Base-by-base conservation (phyloP, 2,888 invertebrate genomes). In the Physocephala rufipes region DNA sequence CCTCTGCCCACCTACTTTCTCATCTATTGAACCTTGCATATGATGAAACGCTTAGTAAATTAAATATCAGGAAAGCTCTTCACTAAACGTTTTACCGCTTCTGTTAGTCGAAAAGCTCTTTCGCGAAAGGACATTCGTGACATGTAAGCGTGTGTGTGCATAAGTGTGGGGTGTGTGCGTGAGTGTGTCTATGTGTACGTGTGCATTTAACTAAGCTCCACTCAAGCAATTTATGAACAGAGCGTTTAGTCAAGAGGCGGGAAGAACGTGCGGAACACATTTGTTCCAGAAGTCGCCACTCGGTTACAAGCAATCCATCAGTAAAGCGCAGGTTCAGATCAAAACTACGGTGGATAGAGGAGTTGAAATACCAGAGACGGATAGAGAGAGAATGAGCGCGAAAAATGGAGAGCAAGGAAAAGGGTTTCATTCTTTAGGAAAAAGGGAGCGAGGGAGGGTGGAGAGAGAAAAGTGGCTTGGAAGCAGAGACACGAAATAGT, bases 261-360 rank as follows among this genome's bases (percentile, higher is more conserved):
- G 36, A 9, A 9, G 36, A 9, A 36, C 36, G 36, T 36, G 9
- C 36, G 36, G 36, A 36, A 58, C 67, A 47, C 67, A 43, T 59
- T 59, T 47, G 43, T 58, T 58, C 58, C 58, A 47, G 53, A 36
- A 55, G 55, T 24, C 68, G 62, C 62, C 68, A 68, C 68, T 62
- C 68, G 30, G 61, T 51, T 49, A 15, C 68, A 51, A 49, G 68
- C 68, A 45, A 68, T 68, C 62, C 68, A 62, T 62, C 68, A 68
- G 30, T 51, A 68, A 12, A 49, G 68, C 68, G 68, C 68, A 68
- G 68, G 68, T 61, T 62, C 68, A 51, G 24, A 13, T 21, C 45
- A 36, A 36, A 4, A 7, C 36, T 36, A 4, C 9, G 24, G 26
- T 16, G 13, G 43, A 1, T 2, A 16, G 47, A 28, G 58, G 47